Evolutionary conservation across 1,140 invertebrate genomes (phyloP), one percentile per base, ranked within the genome.

Genomic region (Saccostrea glomerata): DNA sequence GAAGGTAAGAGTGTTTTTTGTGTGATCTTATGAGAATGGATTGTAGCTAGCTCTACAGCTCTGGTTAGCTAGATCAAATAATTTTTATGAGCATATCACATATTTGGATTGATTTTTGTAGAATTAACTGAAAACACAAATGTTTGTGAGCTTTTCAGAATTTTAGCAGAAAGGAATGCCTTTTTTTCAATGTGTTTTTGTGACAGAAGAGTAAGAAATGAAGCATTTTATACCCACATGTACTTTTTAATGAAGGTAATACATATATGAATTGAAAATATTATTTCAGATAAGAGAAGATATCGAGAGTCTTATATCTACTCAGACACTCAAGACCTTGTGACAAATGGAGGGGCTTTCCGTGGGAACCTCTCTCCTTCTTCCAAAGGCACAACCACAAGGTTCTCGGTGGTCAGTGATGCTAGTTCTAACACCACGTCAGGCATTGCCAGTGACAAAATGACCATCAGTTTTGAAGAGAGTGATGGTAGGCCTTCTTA

Each of bases 371-470:
- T 91, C n/a, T 93, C 92, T 0, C 88, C 91, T 13, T 86, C 89
- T 36, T 87, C 86, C 0, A 91, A 90, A 83, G 85, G 86, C 73
- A 86, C 88, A 85, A 90, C 87, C 85, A 92, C 91, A 86, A 88
- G 93, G 23, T 94, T 92, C 92, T 99, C 98, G 25, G 97, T 98
- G 17, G 98, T 98, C 92, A 98, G 98, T 82, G 97, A 96, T 93
- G 98, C 97, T 58, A 98, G 98, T 88, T 98, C 98, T 5, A 98
- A 98, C 92, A 98, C 98, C 60, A 98, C 98, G 4, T 98, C 98
- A 9, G 98, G 98, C 82, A 98, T 99, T 89, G 98, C 98, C 13
- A 98, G 98, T 94, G 98, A 99, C 94, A 96, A 98, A 89, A 97
- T 98, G 82, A 98, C 98, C 40, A 91, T 93, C 94, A 98, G 98